Percentiles rank a stretch among this genome's conserved stretches.
Evolutionary conservation across 2,797 vertebrate species (phyloP).

Genomic region (Mormyrops boulengeri): DNA sequence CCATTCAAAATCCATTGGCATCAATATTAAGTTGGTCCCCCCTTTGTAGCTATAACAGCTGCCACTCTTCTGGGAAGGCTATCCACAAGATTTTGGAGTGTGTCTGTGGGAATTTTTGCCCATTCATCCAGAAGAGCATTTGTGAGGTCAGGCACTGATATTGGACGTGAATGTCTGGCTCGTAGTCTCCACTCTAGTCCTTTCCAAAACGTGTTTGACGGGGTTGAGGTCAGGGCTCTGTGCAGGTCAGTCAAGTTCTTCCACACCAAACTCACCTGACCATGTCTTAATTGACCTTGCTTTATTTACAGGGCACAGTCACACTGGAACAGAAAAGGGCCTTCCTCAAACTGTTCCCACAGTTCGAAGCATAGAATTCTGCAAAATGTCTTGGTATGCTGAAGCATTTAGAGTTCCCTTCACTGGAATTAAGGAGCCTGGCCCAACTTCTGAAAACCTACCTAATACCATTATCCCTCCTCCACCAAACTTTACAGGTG

Average conservation of each 20-base stretch:
- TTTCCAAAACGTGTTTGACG: neutral
- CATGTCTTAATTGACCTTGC: neutral
- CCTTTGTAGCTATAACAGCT: neutral
- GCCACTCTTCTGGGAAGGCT: neutral
- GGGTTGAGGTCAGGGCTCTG: neutral
- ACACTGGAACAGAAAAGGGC: neutral
- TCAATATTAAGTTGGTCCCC: neutral
- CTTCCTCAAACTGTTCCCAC: neutral
- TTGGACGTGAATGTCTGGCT: neutral
- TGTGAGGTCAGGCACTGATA: neutral
- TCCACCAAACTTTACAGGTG: neutral
- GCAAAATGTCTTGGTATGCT: neutral
- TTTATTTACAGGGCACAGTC: neutral
- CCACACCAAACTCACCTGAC: neutral
- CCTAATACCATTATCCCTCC: neutral
- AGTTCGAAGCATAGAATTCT: neutral
- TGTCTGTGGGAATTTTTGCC: neutral
- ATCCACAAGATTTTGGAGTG: neutral
- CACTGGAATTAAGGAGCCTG: neutral
- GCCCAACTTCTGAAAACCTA: neutral
- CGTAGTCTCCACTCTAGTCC: neutral
- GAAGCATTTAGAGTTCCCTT: neutral
- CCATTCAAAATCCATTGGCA: neutral
- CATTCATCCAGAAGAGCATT: neutral
- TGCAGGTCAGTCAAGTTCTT: neutral